These are phyloP conservation scores for Fulmarus glacialis DNA, from an alignment of 2,113 vertebrate genomes.

Conservation along the genomic window DNA sequence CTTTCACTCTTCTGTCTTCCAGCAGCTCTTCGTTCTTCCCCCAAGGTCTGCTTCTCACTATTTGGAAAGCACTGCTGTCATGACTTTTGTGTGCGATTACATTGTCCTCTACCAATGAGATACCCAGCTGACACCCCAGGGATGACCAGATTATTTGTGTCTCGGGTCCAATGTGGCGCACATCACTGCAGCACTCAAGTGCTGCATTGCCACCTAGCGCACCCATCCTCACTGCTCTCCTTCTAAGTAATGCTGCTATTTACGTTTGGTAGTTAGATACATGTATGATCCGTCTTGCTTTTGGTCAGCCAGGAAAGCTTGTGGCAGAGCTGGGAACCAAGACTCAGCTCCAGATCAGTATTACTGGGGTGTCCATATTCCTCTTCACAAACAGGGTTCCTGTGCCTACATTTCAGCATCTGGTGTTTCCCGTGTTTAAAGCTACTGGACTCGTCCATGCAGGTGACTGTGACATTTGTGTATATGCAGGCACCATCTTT, in stretches of 20 bases:
- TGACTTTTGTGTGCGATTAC: background rate
- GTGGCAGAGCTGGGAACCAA: background rate
- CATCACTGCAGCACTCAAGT: background rate
- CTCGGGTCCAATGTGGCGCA: background rate
- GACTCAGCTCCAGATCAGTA: background rate
- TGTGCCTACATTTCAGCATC: background rate
- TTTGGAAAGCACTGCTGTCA: background rate
- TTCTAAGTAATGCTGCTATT: background rate
- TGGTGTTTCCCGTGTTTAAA: background rate
- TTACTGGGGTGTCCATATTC: background rate
- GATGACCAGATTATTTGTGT: background rate
- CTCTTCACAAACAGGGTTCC: background rate
- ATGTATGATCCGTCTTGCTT: background rate
- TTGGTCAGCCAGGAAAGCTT: background rate
- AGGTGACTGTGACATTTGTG: background rate
- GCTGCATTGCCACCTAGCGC: no score
- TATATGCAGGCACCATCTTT: background rate
- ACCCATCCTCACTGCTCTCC: background rate
- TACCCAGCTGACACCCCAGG: background rate
- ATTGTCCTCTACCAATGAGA: background rate
- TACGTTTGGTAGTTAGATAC: background rate
- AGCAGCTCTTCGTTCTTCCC: background rate
- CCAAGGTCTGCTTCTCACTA: background rate
- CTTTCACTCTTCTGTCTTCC: background rate
- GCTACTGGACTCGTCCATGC: no score